Conservation (phyloP, 2,113 vertebrate genomes). For the Cavia aperea region DNA sequence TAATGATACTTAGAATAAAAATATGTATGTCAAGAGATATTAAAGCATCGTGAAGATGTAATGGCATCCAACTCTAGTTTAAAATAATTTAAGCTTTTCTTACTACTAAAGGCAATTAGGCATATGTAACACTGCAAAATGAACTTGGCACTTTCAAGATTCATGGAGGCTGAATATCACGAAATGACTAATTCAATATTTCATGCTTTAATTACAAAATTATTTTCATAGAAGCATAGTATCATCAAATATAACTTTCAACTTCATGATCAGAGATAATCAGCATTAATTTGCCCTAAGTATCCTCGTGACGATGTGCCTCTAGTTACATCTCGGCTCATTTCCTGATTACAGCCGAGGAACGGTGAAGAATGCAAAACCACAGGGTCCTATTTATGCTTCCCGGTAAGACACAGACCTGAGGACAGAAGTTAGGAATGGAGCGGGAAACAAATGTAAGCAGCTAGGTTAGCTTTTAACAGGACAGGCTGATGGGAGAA, state of each 20-base stretch:
- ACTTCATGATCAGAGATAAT: constrained; percentile 48
- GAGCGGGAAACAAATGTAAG: neutral
- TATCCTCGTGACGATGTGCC: constrained; percentile 57
- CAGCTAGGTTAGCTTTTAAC: neutral
- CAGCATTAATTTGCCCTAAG: constrained; percentile 55
- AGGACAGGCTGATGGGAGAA: neutral
- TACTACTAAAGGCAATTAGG: constrained; percentile 37
- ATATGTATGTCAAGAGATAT: neutral
- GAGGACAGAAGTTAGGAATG: neutral
- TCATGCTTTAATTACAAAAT: constrained; percentile 53
- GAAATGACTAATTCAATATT: constrained; percentile 51
- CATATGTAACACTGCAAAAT: neutral
- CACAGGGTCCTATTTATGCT: constrained; percentile 53
- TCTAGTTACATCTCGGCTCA: constrained; percentile 42
- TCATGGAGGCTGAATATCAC: constrained; percentile 27
- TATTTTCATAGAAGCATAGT: constrained; percentile 40
- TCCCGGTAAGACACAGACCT: neutral
- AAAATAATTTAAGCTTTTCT: constrained; percentile 21
- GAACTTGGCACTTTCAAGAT: constrained; percentile 34
- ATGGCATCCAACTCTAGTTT: neutral
- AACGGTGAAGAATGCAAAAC: constrained; percentile 57
- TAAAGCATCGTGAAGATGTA: neutral
- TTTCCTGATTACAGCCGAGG: constrained; percentile 58
- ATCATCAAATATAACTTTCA: constrained; percentile 58
- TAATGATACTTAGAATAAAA: constrained; percentile 26